Conservation (phyloP, 2,797 vertebrate species). For the Apogon hyalosoma region DNA sequence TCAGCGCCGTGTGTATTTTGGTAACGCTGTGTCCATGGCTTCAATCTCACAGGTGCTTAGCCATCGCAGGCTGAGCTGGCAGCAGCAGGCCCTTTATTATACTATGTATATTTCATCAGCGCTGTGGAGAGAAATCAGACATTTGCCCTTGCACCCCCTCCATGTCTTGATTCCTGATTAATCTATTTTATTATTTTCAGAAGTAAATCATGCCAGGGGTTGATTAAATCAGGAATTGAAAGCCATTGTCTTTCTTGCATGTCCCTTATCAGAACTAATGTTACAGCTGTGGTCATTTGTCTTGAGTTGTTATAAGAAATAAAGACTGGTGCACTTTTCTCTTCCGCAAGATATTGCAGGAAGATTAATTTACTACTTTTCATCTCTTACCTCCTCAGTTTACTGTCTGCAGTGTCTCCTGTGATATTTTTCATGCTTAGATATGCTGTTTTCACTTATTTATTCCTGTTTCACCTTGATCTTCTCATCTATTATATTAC, state of each 20-base stretch:
- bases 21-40: slow-evolving; percentile 89
- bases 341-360: slow-evolving; percentile 82
- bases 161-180: slow-evolving; percentile 87
- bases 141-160: slow-evolving; percentile 79
- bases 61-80: slow-evolving; percentile 74
- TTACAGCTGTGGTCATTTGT: slow-evolving; percentile 86
- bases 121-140: slow-evolving; percentile 81
- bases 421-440: slow-evolving; percentile 85
- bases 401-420: slow-evolving; percentile 76
- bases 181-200: slow-evolving; percentile 93
- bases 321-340: slow-evolving; percentile 88
- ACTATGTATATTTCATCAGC: slow-evolving; percentile 91
- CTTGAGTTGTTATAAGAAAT: slow-evolving; percentile 91
- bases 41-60: slow-evolving; percentile 92
- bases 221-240: slow-evolving; percentile 96
- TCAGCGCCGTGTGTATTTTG: slow-evolving; percentile 92
- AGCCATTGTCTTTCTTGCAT: slow-evolving; percentile 88
- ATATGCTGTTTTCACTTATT: slow-evolving; percentile 83
- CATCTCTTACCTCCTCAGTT: slow-evolving; percentile 82
- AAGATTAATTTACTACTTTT: slow-evolving; percentile 91
- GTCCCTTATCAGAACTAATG: slow-evolving; percentile 90
- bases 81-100: slow-evolving; percentile 86
- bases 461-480: slow-evolving; percentile 85
- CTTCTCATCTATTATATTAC: slow-evolving; percentile 82
- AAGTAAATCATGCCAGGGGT: slow-evolving; percentile 88